Conservation (phyloP, 1,140 invertebrate species). For the Atta cephalotes region DNA sequence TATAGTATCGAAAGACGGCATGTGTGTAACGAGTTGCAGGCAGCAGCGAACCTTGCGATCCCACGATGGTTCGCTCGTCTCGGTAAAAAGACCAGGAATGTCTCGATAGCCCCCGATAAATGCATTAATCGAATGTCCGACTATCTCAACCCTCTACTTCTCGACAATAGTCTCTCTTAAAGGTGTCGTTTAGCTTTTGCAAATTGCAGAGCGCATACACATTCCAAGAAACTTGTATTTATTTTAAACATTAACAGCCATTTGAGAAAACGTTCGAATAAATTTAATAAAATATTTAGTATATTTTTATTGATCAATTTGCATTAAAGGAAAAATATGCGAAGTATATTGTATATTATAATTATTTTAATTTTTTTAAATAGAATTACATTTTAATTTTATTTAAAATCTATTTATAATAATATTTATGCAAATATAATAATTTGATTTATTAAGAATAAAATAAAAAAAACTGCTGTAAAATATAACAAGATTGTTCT, state of each 20-base stretch:
- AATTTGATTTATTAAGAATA: background rate
- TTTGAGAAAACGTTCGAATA: background rate
- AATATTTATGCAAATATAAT: background rate
- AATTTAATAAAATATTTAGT: background rate
- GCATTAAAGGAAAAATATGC: background rate
- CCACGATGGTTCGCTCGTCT: constrained; percentile 46
- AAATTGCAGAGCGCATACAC: background rate
- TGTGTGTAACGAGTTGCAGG: constrained; percentile 55
- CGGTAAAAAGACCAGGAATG: constrained; percentile 63
- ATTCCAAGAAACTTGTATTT: background rate
- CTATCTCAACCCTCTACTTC: constrained; percentile 16
- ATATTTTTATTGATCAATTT: background rate
- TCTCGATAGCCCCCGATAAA: constrained; percentile 62
- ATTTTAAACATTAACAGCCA: background rate
- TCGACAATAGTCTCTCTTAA: constrained; percentile 31
- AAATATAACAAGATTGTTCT: background rate
- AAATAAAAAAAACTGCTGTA: background rate
- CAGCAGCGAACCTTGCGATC: constrained; percentile 34
- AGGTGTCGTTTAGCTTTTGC: constrained; percentile 17
- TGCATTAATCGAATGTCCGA: constrained; percentile 49
- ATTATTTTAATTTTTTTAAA: background rate
- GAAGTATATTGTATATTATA: constrained; percentile 3
- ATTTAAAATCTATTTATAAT: constrained; percentile 3
- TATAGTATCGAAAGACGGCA: constrained; percentile 15
- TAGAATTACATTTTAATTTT: background rate